phyloP scores from a whole-genome alignment of 2,888 invertebrate species.

The Ennomos quercinarius region DNA sequence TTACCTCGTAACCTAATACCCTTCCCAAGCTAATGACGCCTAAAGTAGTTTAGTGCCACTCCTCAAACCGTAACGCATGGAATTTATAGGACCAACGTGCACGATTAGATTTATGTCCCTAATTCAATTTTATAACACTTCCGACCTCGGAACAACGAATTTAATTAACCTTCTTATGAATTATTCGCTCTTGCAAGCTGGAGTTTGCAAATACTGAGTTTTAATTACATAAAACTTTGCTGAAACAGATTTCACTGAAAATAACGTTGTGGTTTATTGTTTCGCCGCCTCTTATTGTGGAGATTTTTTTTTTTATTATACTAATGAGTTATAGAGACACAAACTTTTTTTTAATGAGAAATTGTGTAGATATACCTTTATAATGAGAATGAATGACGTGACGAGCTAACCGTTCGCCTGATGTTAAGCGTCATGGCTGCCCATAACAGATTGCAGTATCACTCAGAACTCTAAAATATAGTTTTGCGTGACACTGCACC shows the following conservation, averaged over 20 bases:
- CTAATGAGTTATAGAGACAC: too few species aligned
- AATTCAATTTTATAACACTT: conserved; percentile 58
- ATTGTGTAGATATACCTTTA: too few species aligned
- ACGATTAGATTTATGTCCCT: conserved; percentile 51
- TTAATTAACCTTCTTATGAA: conserved; percentile 71
- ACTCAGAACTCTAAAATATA: too few species aligned
- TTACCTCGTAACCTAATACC: conserved; percentile 32
- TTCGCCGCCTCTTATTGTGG: conserved; percentile 40
- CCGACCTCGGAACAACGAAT: conserved; percentile 55
- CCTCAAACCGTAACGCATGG: conserved; percentile 28
- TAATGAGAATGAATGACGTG: too few species aligned
- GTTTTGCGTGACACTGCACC: too few species aligned
- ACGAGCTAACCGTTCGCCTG: too few species aligned
- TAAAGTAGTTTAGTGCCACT: conserved; percentile 37
- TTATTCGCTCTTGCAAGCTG: conserved; percentile 60
- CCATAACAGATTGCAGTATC: too few species aligned
- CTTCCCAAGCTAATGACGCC: conserved; percentile 34
- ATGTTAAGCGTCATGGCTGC: too few species aligned
- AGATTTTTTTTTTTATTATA: too few species aligned
- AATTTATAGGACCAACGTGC: conserved; percentile 34
- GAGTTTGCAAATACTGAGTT: conserved; percentile 61
- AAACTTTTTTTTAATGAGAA: too few species aligned
- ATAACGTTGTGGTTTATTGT: conserved; percentile 50
- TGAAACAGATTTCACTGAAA: conserved; percentile 55
- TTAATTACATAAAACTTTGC: conserved; percentile 65